These are phyloP conservation scores for Lasioglossum figueresi DNA, from an alignment of 2,888 invertebrate genomes.

Conservation along the genomic window DNA sequence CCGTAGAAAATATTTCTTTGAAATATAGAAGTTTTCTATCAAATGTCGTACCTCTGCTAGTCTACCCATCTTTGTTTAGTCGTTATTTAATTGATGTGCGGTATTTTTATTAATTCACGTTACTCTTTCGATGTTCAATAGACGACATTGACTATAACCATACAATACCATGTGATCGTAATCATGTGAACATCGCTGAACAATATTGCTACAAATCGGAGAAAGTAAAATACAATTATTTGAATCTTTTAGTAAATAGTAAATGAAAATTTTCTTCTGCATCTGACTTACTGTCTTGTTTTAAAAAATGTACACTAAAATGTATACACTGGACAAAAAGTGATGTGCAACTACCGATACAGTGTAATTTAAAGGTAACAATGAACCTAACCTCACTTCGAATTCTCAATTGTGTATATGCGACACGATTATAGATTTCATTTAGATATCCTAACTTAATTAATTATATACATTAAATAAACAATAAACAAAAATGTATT, in stretches of 20 bases:
- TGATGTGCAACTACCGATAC: not conserved
- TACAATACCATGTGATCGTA: not conserved
- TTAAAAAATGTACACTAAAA: not conserved
- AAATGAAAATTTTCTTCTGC: not conserved
- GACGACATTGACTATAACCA: not conserved
- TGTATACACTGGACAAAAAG: not conserved
- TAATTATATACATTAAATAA: no score
- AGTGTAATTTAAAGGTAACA: not conserved
- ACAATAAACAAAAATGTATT: not conserved
- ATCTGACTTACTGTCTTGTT: not conserved
- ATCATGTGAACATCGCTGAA: not conserved
- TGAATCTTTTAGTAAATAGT: not conserved
- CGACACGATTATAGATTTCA: not conserved
- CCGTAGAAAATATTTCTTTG: not conserved
- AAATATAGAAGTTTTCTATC: not conserved
- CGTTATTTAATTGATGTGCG: slow-evolving; percentile 2
- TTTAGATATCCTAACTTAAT: not conserved
- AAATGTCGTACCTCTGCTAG: slow-evolving; percentile 66
- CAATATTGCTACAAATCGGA: not conserved
- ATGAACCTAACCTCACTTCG: not conserved
- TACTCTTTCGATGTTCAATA: not conserved
- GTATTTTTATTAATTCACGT: not conserved
- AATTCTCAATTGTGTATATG: not conserved
- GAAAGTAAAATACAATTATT: not conserved
- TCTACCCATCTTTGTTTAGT: slow-evolving; percentile 64